These are phyloP conservation scores for Echinops telfairi DNA, from an alignment of 2,113 vertebrate genomes.

Conservation along the genomic window DNA sequence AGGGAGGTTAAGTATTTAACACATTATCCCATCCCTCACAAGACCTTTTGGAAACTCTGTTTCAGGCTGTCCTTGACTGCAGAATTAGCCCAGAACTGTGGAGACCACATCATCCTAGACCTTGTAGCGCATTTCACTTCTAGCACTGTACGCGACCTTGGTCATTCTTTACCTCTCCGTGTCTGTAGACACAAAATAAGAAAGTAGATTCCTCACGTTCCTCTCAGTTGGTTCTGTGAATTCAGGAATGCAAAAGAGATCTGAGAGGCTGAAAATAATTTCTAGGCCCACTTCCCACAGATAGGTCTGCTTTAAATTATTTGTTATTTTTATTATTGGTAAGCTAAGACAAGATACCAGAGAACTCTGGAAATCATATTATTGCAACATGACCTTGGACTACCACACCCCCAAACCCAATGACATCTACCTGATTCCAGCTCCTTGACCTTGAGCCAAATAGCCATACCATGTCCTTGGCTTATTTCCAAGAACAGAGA, in stretches of 20 bases:
- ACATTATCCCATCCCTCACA: neutral
- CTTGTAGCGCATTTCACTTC: neutral
- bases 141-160: neutral
- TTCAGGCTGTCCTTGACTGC: neutral
- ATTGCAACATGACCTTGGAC: slow-evolving; percentile 23
- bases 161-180: neutral
- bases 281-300: slow-evolving; percentile 8
- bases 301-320: neutral
- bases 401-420: neutral
- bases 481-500: slow-evolving; percentile 65
- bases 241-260: neutral
- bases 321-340: slow-evolving; percentile 55
- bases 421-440: no score
- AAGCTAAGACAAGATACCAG: slow-evolving; percentile 39
- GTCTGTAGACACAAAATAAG: neutral
- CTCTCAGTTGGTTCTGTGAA: neutral
- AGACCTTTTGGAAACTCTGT: neutral
- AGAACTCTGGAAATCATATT: neutral
- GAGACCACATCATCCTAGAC: fast-evolving
- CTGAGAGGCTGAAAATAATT: neutral
- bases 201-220: neutral
- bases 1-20: neutral
- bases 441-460: neutral
- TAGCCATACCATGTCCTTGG: slow-evolving; percentile 22
- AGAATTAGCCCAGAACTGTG: neutral